phyloP scores from a whole-genome alignment of 2,113 vertebrate species.

The Strigops habroptila region DNA sequence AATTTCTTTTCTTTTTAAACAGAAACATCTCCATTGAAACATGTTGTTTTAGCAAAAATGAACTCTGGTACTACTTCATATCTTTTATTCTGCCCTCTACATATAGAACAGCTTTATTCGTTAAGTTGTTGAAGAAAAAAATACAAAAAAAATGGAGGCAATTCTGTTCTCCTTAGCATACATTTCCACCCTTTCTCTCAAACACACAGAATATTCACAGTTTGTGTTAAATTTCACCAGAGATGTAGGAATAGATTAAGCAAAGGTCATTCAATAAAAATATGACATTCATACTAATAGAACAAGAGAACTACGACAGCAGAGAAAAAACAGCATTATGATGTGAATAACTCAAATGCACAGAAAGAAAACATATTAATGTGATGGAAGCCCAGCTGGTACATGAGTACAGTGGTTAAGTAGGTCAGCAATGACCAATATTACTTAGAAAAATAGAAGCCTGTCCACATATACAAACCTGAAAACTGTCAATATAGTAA shows the following conservation, averaged over 20 bases:
- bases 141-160: background rate
- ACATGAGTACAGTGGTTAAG: background rate
- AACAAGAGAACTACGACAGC: background rate
- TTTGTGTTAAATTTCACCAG: background rate
- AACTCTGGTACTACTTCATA: background rate
- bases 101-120: background rate
- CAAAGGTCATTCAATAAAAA: slow-evolving; percentile 27
- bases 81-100: background rate
- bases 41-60: background rate
- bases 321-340: background rate
- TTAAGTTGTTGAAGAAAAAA: background rate
- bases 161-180: background rate
- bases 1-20: background rate
- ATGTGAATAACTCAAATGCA: background rate
- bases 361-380: background rate
- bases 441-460: background rate
- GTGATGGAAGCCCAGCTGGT: background rate
- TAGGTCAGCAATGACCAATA: background rate
- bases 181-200: background rate
- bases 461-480: background rate
- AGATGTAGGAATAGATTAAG: background rate
- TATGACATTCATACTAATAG: background rate
- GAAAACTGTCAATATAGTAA: background rate
- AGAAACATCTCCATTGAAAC: background rate
- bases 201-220: background rate